Conservation (phyloP, 2,888 invertebrate genomes). For the Troides oblongomaculatus region DNA sequence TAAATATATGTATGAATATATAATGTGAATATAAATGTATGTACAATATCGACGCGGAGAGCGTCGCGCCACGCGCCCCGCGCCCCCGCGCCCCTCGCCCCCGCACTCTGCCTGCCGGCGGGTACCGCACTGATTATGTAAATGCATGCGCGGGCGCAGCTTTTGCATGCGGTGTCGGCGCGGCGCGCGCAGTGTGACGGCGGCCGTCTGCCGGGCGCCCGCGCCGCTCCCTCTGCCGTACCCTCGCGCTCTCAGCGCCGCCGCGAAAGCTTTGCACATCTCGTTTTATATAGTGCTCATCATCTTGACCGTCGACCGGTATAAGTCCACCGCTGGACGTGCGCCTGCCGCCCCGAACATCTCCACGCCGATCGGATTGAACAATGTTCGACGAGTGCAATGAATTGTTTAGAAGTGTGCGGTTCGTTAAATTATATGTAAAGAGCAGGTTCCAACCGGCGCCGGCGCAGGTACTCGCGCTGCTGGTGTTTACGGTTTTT, state of each 20-base stretch:
- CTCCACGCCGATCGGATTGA: too few species aligned
- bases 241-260: too few species aligned
- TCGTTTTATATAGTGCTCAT: too few species aligned
- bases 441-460: too few species aligned
- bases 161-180: too few species aligned
- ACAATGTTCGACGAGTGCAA: slow-evolving; percentile 1
- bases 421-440: background rate
- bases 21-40: too few species aligned
- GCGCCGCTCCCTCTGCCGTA: slow-evolving; percentile 51
- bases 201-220: slow-evolving; percentile 60
- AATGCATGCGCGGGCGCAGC: slow-evolving; percentile 59
- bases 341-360: too few species aligned
- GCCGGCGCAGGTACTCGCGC: background rate
- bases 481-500: background rate
- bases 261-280: too few species aligned
- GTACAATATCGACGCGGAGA: background rate
- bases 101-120: slow-evolving; percentile 12
- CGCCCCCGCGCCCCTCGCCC: too few species aligned
- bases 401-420: slow-evolving; percentile 15
- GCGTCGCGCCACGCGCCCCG: background rate
- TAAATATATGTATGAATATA: too few species aligned
- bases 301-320: too few species aligned
- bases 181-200: slow-evolving; percentile 67
- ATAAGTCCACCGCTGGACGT: too few species aligned
- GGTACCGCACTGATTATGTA: slow-evolving; percentile 67